phyloP scores from a whole-genome alignment of 1,140 invertebrate genomes.

The Drosophila bipectinata region DNA sequence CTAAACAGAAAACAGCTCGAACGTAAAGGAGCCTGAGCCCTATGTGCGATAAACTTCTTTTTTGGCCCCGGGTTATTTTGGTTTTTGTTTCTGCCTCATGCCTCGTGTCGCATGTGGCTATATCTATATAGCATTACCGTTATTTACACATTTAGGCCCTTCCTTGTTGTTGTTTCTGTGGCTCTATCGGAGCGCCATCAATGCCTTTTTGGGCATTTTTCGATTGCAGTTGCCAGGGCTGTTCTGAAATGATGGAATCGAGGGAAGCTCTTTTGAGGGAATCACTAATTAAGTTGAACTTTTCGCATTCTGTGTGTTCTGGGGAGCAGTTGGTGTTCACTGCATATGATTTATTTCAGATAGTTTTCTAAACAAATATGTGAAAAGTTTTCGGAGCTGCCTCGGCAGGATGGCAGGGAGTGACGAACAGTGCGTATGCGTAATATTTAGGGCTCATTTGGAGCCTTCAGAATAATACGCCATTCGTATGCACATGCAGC shows the following conservation, averaged over 20 bases:
- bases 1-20: slow-evolving; percentile 13
- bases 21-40: not conserved
- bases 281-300: slow-evolving; percentile 68
- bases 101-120: slow-evolving; percentile 3
- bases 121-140: slow-evolving; percentile 46
- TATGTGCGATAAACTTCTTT: slow-evolving; percentile 15
- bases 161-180: not conserved
- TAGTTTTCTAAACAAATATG: slow-evolving; percentile 69
- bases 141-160: slow-evolving; percentile 50
- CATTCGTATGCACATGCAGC: not conserved
- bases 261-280: slow-evolving; percentile 18
- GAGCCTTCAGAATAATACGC: not conserved
- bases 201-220: slow-evolving; percentile 49
- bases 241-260: slow-evolving; percentile 11
- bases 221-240: slow-evolving; percentile 5
- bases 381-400: slow-evolving; percentile 45
- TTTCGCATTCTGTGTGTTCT: slow-evolving; percentile 55
- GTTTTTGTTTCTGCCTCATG: slow-evolving; percentile 21
- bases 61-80: slow-evolving; percentile 12
- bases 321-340: slow-evolving; percentile 10
- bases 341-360: slow-evolving; percentile 74
- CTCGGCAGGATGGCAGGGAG: too few relatives aligned
- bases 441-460: not conserved
- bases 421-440: slow-evolving; percentile 2
- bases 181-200: slow-evolving; percentile 18